These are phyloP conservation scores for Aphidoletes aphidimyza DNA, from an alignment of 2,888 invertebrate genomes.

Conservation along the genomic window DNA sequence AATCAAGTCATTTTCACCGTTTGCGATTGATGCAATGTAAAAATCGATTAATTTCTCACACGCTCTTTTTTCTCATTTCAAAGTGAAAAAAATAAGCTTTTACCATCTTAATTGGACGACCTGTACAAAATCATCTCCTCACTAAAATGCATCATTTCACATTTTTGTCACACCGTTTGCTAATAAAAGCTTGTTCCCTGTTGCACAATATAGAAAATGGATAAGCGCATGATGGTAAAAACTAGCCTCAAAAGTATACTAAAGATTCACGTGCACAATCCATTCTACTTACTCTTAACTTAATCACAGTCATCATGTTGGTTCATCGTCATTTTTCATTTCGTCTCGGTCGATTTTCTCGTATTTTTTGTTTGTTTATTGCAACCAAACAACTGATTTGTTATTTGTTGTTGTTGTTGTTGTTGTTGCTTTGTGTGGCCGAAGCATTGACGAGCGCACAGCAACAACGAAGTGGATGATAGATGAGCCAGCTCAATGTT, in stretches of 20 bases:
- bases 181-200: conserved; percentile 6
- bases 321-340: conserved; percentile 36
- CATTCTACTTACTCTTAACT: conserved; percentile 37
- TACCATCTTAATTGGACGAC: background rate
- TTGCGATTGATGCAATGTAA: background rate
- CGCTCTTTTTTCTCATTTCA: background rate
- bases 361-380: background rate
- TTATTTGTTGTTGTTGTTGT: background rate
- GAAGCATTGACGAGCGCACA: no score
- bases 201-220: background rate
- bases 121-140: no score
- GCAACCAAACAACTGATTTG: no score
- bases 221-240: background rate
- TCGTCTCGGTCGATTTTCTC: background rate
- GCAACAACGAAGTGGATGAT: no score
- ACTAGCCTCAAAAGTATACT: conserved; percentile 14
- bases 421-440: background rate
- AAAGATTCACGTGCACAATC: conserved; percentile 12
- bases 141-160: no score
- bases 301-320: conserved; percentile 15
- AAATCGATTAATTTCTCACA: conserved; percentile 4
- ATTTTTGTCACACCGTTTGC: background rate
- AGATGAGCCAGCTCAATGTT: no score
- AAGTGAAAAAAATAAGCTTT: background rate
- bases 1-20: background rate